phyloP scores from a whole-genome alignment of 2,797 vertebrate species.

The Tragelaphus oryx region DNA sequence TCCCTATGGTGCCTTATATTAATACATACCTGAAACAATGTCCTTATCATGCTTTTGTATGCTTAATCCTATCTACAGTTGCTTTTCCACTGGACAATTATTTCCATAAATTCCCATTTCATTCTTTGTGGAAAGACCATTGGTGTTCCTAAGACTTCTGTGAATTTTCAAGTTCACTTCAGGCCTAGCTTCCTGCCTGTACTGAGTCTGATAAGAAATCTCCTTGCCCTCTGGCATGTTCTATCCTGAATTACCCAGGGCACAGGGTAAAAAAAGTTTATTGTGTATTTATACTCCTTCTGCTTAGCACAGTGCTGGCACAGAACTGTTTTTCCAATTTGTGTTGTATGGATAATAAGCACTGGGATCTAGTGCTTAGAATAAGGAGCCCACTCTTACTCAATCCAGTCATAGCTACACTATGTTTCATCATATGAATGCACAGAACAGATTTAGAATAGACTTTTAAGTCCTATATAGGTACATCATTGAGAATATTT shows the following conservation, averaged over 20 bases:
- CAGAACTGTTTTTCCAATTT: background rate
- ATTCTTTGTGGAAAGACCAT: background rate
- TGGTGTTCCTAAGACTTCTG: background rate
- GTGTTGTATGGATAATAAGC: background rate
- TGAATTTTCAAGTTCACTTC: background rate
- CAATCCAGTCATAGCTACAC: background rate
- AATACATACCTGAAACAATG: background rate
- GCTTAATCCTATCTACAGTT: background rate
- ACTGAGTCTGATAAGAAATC: background rate
- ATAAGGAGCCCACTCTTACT: background rate
- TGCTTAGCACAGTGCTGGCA: background rate
- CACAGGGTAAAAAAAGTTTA: background rate
- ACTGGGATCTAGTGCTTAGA: background rate
- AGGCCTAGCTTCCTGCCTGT: background rate
- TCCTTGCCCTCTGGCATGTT: background rate
- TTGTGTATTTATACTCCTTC: background rate
- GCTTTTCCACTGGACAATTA: background rate
- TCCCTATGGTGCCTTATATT: background rate
- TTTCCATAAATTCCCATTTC: background rate
- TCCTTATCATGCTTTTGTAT: background rate
- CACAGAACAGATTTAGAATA: background rate
- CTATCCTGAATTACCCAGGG: background rate
- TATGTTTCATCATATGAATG: background rate
- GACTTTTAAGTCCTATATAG: background rate
- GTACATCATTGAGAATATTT: background rate